phyloP scores from a whole-genome alignment of 2,797 vertebrate genomes.

The Potorous gilbertii region DNA sequence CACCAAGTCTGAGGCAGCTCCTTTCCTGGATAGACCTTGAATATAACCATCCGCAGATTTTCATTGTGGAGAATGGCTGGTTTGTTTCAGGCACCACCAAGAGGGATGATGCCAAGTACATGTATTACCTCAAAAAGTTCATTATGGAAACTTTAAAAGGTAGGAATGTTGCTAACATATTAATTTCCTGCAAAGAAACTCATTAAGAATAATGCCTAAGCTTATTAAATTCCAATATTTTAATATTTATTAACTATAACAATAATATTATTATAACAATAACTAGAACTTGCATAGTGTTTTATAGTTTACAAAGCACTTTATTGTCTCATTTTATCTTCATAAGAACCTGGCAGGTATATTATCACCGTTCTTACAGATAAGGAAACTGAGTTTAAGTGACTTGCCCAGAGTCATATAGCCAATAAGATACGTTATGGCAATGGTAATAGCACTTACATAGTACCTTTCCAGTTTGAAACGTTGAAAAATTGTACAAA shows the following conservation, averaged over 20 bases:
- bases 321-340: not conserved
- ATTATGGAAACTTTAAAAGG: constrained; percentile 96
- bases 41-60: constrained; percentile 93
- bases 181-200: constrained; percentile 41
- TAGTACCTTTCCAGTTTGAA: constrained; percentile 18
- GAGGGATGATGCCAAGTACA: constrained; percentile 94
- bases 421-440: not conserved
- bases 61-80: constrained; percentile 98
- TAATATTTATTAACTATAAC: constrained; percentile 62
- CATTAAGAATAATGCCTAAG: constrained; percentile 36
- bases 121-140: constrained; percentile 98
- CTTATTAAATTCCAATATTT: constrained; percentile 42
- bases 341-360: not conserved
- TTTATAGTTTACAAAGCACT: constrained; percentile 10
- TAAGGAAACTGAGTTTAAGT: not conserved
- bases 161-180: constrained; percentile 79
- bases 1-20: constrained; percentile 93
- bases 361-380: not conserved
- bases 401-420: not conserved
- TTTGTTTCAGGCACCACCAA: constrained; percentile 92
- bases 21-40: constrained; percentile 95
- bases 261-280: not conserved
- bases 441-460: not conserved
- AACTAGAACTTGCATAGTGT: not conserved
- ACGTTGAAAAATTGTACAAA: not conserved